A percentile compares a stretch with the other conserved stretches of the same genome.
Evolutionary conservation across 2,113 vertebrate genomes (phyloP).

Genomic region (Tylochromis polylepis): DNA sequence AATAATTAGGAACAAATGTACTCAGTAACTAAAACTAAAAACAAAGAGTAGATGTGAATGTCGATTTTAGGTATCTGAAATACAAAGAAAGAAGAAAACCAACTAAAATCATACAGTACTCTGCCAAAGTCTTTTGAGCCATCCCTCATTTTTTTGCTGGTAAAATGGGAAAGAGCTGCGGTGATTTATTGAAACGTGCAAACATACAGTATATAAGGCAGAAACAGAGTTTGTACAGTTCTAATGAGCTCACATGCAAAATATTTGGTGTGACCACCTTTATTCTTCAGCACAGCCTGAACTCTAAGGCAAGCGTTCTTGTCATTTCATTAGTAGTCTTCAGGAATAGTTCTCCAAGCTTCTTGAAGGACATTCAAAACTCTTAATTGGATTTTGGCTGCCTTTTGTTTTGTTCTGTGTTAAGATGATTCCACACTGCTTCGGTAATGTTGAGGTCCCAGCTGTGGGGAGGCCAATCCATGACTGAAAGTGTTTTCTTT

Average conservation of each 20-base stretch:
- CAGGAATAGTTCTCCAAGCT: accelerated
- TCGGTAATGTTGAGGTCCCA: not conserved
- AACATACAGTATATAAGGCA: not conserved
- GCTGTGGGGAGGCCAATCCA: accelerated
- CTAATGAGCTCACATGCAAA: not conserved
- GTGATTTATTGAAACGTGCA: not conserved
- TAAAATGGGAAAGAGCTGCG: not conserved
- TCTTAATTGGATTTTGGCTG: not conserved
- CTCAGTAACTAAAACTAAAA: not conserved
- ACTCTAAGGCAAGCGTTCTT: not conserved
- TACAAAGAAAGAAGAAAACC: not conserved
- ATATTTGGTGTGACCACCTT: not conserved
- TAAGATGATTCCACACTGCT: not conserved
- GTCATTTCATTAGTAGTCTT: not conserved
- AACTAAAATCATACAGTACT: not conserved
- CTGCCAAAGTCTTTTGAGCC: not conserved
- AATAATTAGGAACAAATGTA: not conserved
- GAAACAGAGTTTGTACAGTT: not conserved
- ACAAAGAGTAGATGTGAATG: not conserved
- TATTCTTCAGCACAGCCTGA: not conserved
- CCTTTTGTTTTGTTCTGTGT: not conserved
- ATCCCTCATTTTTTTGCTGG: not conserved
- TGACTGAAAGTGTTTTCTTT: not conserved
- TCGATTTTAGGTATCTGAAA: not conserved
- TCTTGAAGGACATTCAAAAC: not conserved